Conservation (phyloP, 2,113 vertebrate species). For the Terrapene triunguis region DNA sequence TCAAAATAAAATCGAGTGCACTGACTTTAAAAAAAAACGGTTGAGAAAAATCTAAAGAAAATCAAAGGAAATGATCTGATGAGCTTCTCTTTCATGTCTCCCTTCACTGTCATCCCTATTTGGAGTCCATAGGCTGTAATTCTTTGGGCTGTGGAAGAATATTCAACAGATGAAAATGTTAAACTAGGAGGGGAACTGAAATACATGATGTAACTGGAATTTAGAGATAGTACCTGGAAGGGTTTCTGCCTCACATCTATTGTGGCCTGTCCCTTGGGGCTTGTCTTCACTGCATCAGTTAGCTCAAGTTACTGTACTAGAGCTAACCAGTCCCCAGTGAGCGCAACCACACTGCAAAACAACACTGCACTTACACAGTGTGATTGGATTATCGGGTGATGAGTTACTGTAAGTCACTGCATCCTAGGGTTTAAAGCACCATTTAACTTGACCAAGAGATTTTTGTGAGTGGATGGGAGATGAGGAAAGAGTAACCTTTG, state of each 20-base stretch:
- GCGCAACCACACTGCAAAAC: neutral
- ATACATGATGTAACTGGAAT: neutral
- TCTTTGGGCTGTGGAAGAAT: neutral
- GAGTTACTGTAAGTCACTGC: neutral
- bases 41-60: neutral
- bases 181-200: neutral
- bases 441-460: too few species aligned
- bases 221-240: neutral
- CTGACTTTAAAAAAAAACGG: neutral
- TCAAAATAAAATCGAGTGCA: neutral
- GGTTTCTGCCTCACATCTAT: neutral
- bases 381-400: neutral
- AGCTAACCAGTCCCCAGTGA: neutral
- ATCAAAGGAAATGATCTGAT: neutral
- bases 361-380: neutral
- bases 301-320: too few species aligned
- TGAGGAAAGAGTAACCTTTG: too few species aligned
- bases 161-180: neutral
- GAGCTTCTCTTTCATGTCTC: neutral
- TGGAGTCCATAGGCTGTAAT: neutral
- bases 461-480: too few species aligned
- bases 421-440: neutral
- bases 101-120: neutral
- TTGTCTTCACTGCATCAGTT: neutral
- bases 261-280: neutral